Base-by-base conservation (phyloP, 2,113 vertebrate genomes). In the Scytalopus superciliaris region DNA sequence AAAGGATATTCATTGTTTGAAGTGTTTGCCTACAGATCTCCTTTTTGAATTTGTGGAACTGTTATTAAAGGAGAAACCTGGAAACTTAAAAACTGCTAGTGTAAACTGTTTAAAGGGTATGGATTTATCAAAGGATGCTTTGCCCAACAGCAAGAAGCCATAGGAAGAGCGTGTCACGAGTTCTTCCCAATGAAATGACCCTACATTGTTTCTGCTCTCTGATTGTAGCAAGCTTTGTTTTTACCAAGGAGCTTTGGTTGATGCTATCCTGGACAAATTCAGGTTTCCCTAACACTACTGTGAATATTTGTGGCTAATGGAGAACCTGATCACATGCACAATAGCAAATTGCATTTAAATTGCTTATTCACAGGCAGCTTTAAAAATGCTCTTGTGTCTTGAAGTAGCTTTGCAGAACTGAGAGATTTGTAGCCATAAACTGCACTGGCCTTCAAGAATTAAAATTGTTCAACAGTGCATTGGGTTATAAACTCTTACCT, bases 121-220 rank as follows among this genome's bases (percentile, higher is more conserved):
- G 30, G 63, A 31, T 85, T 73, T 67, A 74, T 39, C n/a, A 63
- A 44, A 84, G n/a, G 60, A 40, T 80, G n/a, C 55, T 90, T 44
- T 6, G 12, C 30, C 44, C 13, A 52, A 50, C 42, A 91, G 28
- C 33, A 30, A 53, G 78, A 55, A 76, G 19, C 64, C 3, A 0
- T 8, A 33, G 42, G 47, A 72, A 77, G 28, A 49, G 3, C 0
- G 0, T 12, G 13, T 44, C 53, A 6, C 30, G 45, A 1, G 7
- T 42, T 85, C 42, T 50, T 91, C 23, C 53, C 5, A 4, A 4
- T 35, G 37, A 47, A 52, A 53, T 47, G n/a, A 56, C 19, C 11
- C 4, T 0, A 13, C 42, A 12, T 24, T 66, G 7, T 33, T 86
- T 64, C 82, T 90, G 67, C 10, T 89, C 49, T 44, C 74, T 69